Base-by-base conservation (phyloP, 2,888 invertebrate species). In the Ditylenchus weischeri region DNA sequence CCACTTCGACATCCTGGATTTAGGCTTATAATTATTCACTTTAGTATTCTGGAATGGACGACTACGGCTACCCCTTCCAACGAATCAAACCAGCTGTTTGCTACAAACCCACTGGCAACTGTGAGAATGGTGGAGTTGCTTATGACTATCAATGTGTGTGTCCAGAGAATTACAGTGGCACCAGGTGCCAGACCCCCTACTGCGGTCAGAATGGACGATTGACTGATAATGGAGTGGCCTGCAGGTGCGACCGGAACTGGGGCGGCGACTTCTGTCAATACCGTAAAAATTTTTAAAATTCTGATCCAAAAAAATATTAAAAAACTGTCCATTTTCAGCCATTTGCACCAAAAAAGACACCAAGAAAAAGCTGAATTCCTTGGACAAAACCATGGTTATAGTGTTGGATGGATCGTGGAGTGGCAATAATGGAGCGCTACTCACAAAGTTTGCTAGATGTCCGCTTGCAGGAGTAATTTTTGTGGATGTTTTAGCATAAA, bases 81-180 rank as follows among this genome's bases (percentile, higher is more conserved):
- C 51, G 78, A 21, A 69, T 78, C n/a, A 49, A 72, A 1, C 76
- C 77, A 8, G 74, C 73, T 8, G 66, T 69, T 23, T 75, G 75
- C 57, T 62, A 54, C 21, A 60, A 51, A 23, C n/a, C 49, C 15
- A 23, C 29, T 18, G 35, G 67, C 38, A 74, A 68, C 3, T 78
- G 78, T 59, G 73, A 76, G 11, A 78, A 78, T 50, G 78, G 78
- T 21, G 78, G 73, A 15, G 71, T 73, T 0, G 73, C 49, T 58
- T 58, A 67, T 59, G 50, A 50, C 50, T 50, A 50, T 6, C 50
- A 50, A 50, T 50, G 50, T 50, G 18, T 19, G n/a, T 50, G 50
- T 50, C 50, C 50, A 50, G 50, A 50, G n/a, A 50, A 50, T 6
- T 50, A 50, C 50, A 21, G 50, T 21, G 50, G 50, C 21, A 19